Base-by-base conservation (phyloP, 2,888 invertebrate genomes). In the Deilephila porcellus region DNA sequence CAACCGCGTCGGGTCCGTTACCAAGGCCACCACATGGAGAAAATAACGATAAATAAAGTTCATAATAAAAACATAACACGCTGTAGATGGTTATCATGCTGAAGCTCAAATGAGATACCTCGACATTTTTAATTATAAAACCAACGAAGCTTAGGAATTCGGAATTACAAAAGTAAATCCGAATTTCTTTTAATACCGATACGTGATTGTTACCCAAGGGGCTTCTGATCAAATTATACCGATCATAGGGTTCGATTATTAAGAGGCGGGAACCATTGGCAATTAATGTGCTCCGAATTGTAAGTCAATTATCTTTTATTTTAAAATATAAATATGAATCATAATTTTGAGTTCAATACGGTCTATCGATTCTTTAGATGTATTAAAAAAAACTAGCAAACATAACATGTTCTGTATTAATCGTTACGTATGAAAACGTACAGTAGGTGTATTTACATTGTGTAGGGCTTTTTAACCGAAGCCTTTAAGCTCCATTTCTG, bases 171-270 rank as follows among this genome's bases (percentile, higher is more conserved):
- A 32, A 62, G 29, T 5, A 32, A 32, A 45, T 34, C 8, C 32
- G 34, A 20, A 20, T 37, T 37, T 37, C n/a, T 52, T 20, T 59
- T 60, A 59, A 37, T 59, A 82, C 79, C 75, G 79, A 76, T 76
- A 64, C 71, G 76, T 80, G 78, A 84, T 84, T 83, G 82, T 74
- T 75, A 75, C 83, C 81, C 20, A 74, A 80, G 80, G 84, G 84
- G n/a, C 25, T 71, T 76, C 71, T 64, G 60, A 52, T 71, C 60
- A 78, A 80, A 81, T 81, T 79, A 80, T 82, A 83, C 82, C 80
- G 82, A 81, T 81, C 80, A 77, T 60, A 45, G 52, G 20, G 67
- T 20, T 45, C 37, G 11, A 64, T 64, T 60, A 11, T 67, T 25
- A 17, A 25, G 25, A 29, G 67, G 25, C 52, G 52, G 25, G 37